Percentiles rank a stretch among this genome's conserved stretches.
phyloP scores from a whole-genome alignment of 1,140 invertebrate species.

The Lamellibrachia luymesi region DNA sequence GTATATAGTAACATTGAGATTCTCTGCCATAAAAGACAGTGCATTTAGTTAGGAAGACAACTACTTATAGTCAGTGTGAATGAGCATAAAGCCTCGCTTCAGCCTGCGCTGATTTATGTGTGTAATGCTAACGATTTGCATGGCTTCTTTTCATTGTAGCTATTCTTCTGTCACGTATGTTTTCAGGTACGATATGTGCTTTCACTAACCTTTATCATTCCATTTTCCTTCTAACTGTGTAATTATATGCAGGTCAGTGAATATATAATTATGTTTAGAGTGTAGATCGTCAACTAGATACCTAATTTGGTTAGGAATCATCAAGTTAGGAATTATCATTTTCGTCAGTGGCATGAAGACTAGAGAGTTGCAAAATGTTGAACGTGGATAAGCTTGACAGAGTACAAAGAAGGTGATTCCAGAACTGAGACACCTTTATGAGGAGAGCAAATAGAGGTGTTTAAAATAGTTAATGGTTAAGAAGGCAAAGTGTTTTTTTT shows the following conservation, averaged over 20 bases:
- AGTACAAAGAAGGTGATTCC: neutral
- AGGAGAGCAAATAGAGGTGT: neutral
- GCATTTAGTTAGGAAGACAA: neutral
- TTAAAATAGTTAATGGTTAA: no score
- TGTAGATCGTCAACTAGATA: neutral
- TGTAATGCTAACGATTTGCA: neutral
- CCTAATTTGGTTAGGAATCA: neutral
- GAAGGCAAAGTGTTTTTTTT: no score
- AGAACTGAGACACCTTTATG: neutral
- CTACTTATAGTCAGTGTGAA: neutral
- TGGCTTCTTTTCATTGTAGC: conserved; percentile 3
- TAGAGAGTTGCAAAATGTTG: neutral
- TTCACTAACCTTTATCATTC: neutral
- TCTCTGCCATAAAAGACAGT: neutral
- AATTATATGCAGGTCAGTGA: neutral
- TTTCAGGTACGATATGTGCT: neutral
- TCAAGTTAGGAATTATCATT: neutral
- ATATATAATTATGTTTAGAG: neutral
- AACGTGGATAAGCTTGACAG: neutral
- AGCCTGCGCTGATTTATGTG: neutral
- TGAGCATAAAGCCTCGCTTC: neutral
- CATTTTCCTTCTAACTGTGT: neutral
- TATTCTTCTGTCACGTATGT: neutral
- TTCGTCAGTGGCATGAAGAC: neutral
- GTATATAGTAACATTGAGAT: neutral